These are phyloP conservation scores for Plodia interpunctella DNA, from an alignment of 1,140 invertebrate species.

Conservation along the genomic window DNA sequence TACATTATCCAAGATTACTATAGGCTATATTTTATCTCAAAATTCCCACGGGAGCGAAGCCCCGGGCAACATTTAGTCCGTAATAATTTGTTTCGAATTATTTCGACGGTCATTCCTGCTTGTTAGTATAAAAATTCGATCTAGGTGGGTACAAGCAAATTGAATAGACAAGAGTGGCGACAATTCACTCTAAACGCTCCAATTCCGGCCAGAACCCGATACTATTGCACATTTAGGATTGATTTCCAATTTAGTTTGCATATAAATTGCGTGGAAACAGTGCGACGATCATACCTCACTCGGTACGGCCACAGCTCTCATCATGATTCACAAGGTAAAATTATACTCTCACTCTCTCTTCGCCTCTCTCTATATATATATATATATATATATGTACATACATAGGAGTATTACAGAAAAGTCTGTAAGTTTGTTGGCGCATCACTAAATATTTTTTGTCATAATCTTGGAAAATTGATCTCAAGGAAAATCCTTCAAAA, in stretches of 20 bases:
- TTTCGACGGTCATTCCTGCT: no score
- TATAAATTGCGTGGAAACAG: slow-evolving; percentile 49
- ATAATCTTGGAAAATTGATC: not conserved
- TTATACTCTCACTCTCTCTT: not conserved
- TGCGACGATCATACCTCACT: slow-evolving; percentile 40
- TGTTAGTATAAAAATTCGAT: no score
- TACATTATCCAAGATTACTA: no score
- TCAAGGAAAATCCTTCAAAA: not conserved
- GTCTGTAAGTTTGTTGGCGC: no score
- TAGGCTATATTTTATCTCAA: no score
- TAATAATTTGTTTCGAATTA: no score
- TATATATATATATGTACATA: no score
- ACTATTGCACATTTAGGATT: slow-evolving; percentile 57
- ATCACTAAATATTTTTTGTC: no score
- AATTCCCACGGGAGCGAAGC: no score
- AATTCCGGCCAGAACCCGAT: slow-evolving; percentile 48
- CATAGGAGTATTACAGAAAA: no score
- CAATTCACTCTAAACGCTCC: slow-evolving; percentile 33
- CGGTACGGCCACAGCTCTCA: slow-evolving; percentile 13
- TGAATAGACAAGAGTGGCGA: not conserved
- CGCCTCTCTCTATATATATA: no score
- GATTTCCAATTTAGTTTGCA: slow-evolving; percentile 54
- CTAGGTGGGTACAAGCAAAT: not conserved
- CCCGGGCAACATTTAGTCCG: no score
- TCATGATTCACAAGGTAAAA: slow-evolving; percentile 51